A percentile compares a stretch with the other conserved stretches of the same genome.
These are phyloP conservation scores for Macrosteles quadrilineatus DNA, from an alignment of 1,140 invertebrate species.

Conservation along the genomic window DNA sequence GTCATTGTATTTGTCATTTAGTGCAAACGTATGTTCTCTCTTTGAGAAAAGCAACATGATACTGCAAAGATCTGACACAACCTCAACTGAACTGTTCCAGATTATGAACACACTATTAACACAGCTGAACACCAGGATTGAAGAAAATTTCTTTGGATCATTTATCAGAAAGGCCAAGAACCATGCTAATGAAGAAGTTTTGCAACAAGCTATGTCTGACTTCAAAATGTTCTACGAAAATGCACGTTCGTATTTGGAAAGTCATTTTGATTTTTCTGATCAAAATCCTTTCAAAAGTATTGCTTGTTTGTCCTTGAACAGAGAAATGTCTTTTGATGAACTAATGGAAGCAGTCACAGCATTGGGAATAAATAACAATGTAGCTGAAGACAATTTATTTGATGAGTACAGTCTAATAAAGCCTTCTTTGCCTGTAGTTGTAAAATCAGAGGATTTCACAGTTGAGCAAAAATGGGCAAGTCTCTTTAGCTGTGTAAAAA, in stretches of 20 bases:
- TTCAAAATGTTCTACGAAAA: conserved; percentile 21
- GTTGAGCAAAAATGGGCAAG: conserved; percentile 12
- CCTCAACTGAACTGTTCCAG: conserved; percentile 13
- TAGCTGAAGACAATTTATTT: background rate
- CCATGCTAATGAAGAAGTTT: conserved; percentile 5
- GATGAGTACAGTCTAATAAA: conserved; percentile 8
- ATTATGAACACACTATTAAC: conserved; percentile 2
- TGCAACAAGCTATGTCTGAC: conserved; percentile 7
- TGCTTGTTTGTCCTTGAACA: background rate
- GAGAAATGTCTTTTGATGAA: background rate
- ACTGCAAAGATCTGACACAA: conserved; percentile 24
- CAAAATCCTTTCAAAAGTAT: conserved; percentile 2
- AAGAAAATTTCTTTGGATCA: conserved; percentile 23
- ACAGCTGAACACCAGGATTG: conserved; percentile 18
- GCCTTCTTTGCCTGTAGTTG: background rate
- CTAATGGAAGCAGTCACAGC: background rate
- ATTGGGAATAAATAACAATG: background rate
- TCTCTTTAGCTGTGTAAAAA: background rate
- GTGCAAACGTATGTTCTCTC: conserved; percentile 28
- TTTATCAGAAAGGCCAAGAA: conserved; percentile 19
- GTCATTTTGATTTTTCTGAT: conserved; percentile 13
- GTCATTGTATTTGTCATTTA: conserved; percentile 19
- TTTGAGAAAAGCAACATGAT: conserved; percentile 11
- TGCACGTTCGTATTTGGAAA: background rate
- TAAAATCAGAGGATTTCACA: background rate